A percentile compares a stretch with the other conserved stretches of the same genome.
phyloP scores from a whole-genome alignment of 2,888 invertebrate species.

The Chironomus tentans region DNA sequence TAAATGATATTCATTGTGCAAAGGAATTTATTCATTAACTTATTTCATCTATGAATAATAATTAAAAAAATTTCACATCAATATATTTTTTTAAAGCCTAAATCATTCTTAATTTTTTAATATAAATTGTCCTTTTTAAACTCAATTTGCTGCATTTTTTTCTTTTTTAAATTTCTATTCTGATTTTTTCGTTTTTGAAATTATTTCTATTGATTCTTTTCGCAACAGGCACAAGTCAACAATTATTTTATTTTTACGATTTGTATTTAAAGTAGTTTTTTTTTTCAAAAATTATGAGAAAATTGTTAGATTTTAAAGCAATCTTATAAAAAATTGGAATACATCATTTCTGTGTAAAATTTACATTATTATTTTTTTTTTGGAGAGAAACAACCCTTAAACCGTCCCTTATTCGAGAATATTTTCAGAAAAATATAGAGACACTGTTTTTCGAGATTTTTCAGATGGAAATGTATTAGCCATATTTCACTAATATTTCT shows the following conservation, averaged over 20 bases:
- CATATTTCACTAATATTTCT: background rate
- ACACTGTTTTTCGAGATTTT: background rate
- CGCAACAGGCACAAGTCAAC: constrained; percentile 45
- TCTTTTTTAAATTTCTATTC: constrained; percentile 1
- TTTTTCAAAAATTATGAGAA: background rate
- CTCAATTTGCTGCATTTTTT: constrained; percentile 18
- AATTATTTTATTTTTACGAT: no score
- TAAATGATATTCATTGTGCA: background rate
- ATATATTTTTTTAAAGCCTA: background rate
- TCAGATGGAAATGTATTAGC: no score
- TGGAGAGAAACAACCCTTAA: no score
- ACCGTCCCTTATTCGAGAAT: background rate
- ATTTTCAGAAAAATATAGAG: background rate
- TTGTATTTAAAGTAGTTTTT: no score
- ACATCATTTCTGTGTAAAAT: background rate
- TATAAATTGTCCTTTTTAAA: background rate
- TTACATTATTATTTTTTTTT: background rate
- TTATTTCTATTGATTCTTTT: constrained; percentile 29
- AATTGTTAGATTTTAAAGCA: background rate
- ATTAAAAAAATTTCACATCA: background rate
- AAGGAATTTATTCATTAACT: background rate
- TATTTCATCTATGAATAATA: background rate
- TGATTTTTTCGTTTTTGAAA: constrained; percentile 29
- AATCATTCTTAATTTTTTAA: background rate
- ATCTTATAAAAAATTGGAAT: constrained; percentile 9